A percentile compares a stretch with the other conserved stretches of the same genome.
phyloP scores from a whole-genome alignment of 1,140 invertebrate species.

The Zophobas atratus region DNA sequence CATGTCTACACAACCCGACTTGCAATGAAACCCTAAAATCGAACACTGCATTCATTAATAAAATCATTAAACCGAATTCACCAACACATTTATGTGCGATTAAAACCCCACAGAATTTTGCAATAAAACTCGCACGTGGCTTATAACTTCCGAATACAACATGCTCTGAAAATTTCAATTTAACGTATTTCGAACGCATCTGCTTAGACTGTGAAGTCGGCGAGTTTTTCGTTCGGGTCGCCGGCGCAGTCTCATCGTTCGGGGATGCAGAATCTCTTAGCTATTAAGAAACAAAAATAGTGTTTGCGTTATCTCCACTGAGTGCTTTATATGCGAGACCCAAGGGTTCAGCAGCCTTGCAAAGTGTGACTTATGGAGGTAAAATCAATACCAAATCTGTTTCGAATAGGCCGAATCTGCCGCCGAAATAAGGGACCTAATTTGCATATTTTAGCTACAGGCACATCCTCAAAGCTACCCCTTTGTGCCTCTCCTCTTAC shows the following conservation, averaged over 20 bases:
- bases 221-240: not conserved
- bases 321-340: slow-evolving; percentile 51
- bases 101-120: slow-evolving; percentile 30
- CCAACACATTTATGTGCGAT: slow-evolving; percentile 34
- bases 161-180: slow-evolving; percentile 47
- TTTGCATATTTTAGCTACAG: slow-evolving; percentile 30
- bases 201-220: slow-evolving; percentile 40
- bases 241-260: slow-evolving; percentile 38
- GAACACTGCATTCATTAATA: slow-evolving; percentile 35
- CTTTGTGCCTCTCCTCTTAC: not conserved
- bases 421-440: slow-evolving; percentile 35
- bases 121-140: slow-evolving; percentile 32
- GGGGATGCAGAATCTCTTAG: slow-evolving; percentile 49
- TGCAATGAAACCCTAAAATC: slow-evolving; percentile 14
- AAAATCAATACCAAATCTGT: slow-evolving; percentile 50
- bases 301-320: slow-evolving; percentile 53
- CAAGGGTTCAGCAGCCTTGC: slow-evolving; percentile 32
- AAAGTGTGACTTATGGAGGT: slow-evolving; percentile 52
- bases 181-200: slow-evolving; percentile 34
- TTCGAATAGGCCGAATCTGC: slow-evolving; percentile 41
- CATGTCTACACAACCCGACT: slow-evolving; percentile 7
- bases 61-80: slow-evolving; percentile 38
- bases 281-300: slow-evolving; percentile 55
- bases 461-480: slow-evolving; percentile 33
- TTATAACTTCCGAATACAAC: slow-evolving; percentile 47